Evolutionary conservation across 2,113 vertebrate species (phyloP), one percentile per base, ranked within the genome.

Genomic region (Megaceryle torquata): DNA sequence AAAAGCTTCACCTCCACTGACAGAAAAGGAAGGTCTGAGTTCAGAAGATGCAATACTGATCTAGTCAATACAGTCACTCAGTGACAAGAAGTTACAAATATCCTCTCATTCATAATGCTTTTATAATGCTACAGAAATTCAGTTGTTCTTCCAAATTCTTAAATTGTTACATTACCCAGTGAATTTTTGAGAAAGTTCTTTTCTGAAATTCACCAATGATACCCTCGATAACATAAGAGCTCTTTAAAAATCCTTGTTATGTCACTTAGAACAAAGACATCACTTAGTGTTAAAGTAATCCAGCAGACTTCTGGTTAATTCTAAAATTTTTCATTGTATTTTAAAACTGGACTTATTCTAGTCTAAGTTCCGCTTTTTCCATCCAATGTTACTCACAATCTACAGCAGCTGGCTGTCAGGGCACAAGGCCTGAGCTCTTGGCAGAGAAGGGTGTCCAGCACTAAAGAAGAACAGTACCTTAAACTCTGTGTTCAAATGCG

Each of bases 401-500:
- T 70, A 53, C 9, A 50, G 44, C 22, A 80, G 74, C 15, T 57
- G 48, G 33, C 44, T 68, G 31, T 18, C 41, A 61, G 22, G 39
- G 25, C 3, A 0, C 1, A 0, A 64, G 17, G 17, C 56, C 14
- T 3, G 2, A 69, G 43, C 28, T 18, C 31, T 77, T 1, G 1
- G 31, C n/a, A 22, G 16, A 77, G 18, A 0, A 0, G 15, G 9
- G 21, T 53, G 18, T 54, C 13, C 1, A 1, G 29, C 5, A 59
- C 18, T 21, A 75, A 16, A 46, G 21, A 51, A 43, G 29, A 26
- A 82, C 21, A 43, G 44, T 16, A 41, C 13, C 26, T 79, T 64
- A 21, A 53, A 75, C 64, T 79, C 44, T 4, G 1, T 0, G 0
- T 57, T 78, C 24, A 33, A 48, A 82, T 18, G 37, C 15, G 10